Base-by-base conservation (phyloP, 2,113 vertebrate genomes). In the Sebastes schlegelii region DNA sequence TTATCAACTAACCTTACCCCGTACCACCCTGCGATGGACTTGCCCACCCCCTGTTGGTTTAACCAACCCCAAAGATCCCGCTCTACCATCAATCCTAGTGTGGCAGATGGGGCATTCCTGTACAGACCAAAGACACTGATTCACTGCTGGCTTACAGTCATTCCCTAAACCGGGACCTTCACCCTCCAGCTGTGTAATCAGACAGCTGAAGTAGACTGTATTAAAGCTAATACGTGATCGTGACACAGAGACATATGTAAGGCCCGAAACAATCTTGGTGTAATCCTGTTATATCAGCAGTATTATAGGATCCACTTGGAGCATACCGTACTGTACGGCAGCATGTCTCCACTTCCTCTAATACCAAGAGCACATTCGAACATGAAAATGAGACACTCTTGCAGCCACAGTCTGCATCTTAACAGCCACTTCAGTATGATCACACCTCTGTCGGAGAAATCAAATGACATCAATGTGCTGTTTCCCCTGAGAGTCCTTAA, bases 241-340 rank as follows among this genome's bases (percentile, higher is more conserved):
- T 81, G 77, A 85, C 88, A 86, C 69, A 45, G 76, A 81, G 84
- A 83, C 88, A 85, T 85, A 80, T 88, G 86, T 70, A 83, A 85
- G 60, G 67, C 76, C 65, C 8, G 19, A 83, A 80, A 87, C 82
- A 86, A 86, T 90, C 88, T 88, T 78, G 64, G 43, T 60, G 61
- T 92, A 90, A 92, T 93, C 91, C 92, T 90, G 61, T 64, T 82
- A 91, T 87, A 86, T 83, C 60, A 57, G 71, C 79, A 16, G 81
- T 61, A 91, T 89, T 78, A 91, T 66, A 78, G 77, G 51, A 87
- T 67, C 65, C 14, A 64, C 66, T 80, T 43, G 11, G 65, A 57
- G 71, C 75, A 79, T 9, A 73, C 55, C 67, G 58, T 63, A 46
- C n/a, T 4, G 58, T 63, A 46, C n/a, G 4, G 63, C 17, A 51